These are phyloP conservation scores for Dromiciops gliroides DNA, from an alignment of 2,113 vertebrate species.

Conservation along the genomic window DNA sequence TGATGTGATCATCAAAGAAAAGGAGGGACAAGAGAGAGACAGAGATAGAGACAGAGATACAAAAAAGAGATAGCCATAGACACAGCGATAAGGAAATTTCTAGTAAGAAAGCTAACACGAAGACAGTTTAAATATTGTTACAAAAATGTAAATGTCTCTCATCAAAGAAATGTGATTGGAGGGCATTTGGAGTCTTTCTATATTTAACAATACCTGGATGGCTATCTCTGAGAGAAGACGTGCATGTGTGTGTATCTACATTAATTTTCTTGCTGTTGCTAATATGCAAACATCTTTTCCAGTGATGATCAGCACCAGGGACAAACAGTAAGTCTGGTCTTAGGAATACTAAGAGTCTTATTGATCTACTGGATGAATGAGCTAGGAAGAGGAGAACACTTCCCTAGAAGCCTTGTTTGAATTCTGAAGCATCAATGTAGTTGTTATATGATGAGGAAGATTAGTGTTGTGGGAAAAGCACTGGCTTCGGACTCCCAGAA, in stretches of 20 bases:
- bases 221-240: neutral
- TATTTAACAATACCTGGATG: neutral
- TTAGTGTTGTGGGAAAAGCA: neutral
- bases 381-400: neutral
- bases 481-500: neutral
- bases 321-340: neutral
- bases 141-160: neutral
- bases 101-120: neutral
- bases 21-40: too few relatives aligned
- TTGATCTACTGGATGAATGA: neutral
- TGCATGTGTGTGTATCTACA: neutral
- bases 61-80: neutral
- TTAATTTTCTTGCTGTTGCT: neutral
- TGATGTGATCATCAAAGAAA: neutral
- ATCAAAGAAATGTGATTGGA: neutral
- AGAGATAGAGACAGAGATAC: fast-evolving
- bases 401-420: neutral
- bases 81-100: neutral
- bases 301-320: neutral
- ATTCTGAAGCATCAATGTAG: neutral
- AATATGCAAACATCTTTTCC: neutral
- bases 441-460: neutral
- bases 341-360: neutral
- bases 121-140: neutral
- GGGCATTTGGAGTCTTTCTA: neutral